Percentiles rank a stretch among this genome's conserved stretches.
These are phyloP conservation scores for Paracanthobrama guichenoti DNA, from an alignment of 2,113 vertebrate species.

Conservation along the genomic window DNA sequence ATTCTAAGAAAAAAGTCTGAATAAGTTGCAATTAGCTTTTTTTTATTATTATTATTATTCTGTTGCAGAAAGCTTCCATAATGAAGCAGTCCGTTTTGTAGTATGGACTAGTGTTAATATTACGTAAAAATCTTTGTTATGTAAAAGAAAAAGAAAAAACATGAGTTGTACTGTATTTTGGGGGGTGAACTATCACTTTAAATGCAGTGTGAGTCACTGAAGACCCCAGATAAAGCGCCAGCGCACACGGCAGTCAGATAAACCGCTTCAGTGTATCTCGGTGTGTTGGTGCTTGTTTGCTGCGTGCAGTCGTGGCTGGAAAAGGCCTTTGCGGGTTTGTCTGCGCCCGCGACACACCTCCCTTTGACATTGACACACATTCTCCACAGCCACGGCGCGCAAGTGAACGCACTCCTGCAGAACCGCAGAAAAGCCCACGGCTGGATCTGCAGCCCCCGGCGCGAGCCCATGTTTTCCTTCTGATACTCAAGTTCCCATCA, in stretches of 20 bases:
- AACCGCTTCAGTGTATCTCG: neutral
- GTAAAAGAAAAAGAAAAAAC: too few relatives aligned
- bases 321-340: neutral
- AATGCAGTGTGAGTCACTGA: conserved; percentile 63
- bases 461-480: neutral
- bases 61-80: too few relatives aligned
- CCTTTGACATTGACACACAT: conserved; percentile 75
- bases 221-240: conserved; percentile 15
- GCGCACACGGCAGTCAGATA: neutral
- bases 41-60: too few relatives aligned
- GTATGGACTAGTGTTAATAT: too few relatives aligned
- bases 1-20: too few relatives aligned
- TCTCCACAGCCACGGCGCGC: conserved; percentile 21
- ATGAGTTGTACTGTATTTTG: too few relatives aligned
- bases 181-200: conserved; percentile 45
- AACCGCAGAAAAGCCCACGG: neutral
- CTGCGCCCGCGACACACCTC: conserved; percentile 66
- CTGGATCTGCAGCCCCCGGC: too few relatives aligned
- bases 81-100: too few relatives aligned
- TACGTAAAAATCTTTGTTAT: too few relatives aligned
- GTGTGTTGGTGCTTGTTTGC: neutral
- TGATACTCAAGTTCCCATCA: neutral
- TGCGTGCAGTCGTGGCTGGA: neutral
- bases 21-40: too few relatives aligned
- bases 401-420: neutral